Conservation (phyloP, 2,888 invertebrate species). For the Yponomeuta malinellus region DNA sequence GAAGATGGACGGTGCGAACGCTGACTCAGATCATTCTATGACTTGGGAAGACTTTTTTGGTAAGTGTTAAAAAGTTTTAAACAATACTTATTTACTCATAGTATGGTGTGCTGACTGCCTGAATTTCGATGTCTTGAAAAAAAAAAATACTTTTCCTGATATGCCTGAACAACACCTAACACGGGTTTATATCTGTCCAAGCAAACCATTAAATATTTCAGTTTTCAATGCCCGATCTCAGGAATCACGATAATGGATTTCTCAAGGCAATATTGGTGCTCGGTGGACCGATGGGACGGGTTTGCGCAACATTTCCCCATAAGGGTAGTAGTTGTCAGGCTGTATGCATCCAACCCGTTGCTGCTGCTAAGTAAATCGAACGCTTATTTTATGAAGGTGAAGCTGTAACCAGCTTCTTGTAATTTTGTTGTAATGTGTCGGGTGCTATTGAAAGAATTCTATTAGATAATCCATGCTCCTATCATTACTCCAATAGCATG, state of each 20-base stretch:
- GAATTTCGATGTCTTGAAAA: not conserved
- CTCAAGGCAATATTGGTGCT: slow-evolving; percentile 30
- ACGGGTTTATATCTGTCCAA: not conserved
- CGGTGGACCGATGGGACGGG: slow-evolving; percentile 36
- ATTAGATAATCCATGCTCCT: no score
- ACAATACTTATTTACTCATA: not conserved
- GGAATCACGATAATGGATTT: slow-evolving; percentile 35
- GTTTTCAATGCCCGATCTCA: not conserved
- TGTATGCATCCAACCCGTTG: slow-evolving; percentile 1
- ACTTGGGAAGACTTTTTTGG: slow-evolving; percentile 85
- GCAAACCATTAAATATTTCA: not conserved
- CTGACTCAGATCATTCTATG: slow-evolving; percentile 81
- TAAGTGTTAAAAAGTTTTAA: slow-evolving; percentile 44
- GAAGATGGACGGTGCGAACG: slow-evolving; percentile 72
- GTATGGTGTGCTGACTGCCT: not conserved
- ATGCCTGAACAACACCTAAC: no score
- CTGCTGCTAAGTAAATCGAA: not conserved
- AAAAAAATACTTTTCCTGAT: no score
- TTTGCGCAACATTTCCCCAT: slow-evolving; percentile 55
- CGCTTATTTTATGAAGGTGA: not conserved
- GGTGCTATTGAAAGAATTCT: no score
- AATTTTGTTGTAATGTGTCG: no score
- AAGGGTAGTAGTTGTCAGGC: slow-evolving; percentile 31
- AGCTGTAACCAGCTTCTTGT: no score
- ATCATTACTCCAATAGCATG: no score